A percentile compares a stretch with the other conserved stretches of the same genome.
phyloP scores from a whole-genome alignment of 2,888 invertebrate genomes.

The Flexamia atlantica region DNA sequence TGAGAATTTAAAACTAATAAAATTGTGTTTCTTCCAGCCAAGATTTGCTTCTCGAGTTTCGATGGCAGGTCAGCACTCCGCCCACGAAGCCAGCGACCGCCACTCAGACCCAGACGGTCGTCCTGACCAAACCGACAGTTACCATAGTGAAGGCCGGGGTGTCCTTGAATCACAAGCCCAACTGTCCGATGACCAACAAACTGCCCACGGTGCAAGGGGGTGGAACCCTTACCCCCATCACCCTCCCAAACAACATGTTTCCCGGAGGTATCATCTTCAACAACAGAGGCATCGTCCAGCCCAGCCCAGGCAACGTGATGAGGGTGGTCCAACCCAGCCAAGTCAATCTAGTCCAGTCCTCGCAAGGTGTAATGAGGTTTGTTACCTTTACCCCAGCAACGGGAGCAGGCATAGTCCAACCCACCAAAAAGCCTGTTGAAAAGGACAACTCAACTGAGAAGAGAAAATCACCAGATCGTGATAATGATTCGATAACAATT shows the following conservation, averaged over 20 bases:
- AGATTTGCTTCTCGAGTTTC: too few species aligned
- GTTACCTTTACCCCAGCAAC: too few species aligned
- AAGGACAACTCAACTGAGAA: too few species aligned
- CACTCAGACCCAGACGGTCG: neutral
- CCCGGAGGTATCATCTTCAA: conserved; percentile 47
- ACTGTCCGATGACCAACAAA: conserved; percentile 23
- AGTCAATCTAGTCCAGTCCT: too few species aligned
- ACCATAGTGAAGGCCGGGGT: neutral
- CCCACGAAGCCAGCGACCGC: neutral
- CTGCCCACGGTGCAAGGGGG: neutral
- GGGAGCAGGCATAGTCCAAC: conserved; percentile 1
- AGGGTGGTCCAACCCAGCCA: too few species aligned
- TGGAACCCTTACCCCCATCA: too few species aligned
- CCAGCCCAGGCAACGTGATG: neutral
- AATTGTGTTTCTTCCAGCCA: too few species aligned
- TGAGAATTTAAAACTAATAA: too few species aligned
- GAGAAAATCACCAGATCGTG: too few species aligned
- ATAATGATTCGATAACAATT: neutral
- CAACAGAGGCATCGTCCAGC: conserved; percentile 32
- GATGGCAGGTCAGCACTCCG: too few species aligned
- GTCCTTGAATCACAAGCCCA: conserved; percentile 1
- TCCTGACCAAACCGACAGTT: neutral
- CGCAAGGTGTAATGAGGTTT: too few species aligned
- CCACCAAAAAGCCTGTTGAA: too few species aligned
- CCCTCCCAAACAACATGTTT: conserved; percentile 12